Evolutionary conservation across 2,888 invertebrate species (phyloP), one percentile per base, ranked within the genome.

Genomic region (Siphlonurus alternatus): DNA sequence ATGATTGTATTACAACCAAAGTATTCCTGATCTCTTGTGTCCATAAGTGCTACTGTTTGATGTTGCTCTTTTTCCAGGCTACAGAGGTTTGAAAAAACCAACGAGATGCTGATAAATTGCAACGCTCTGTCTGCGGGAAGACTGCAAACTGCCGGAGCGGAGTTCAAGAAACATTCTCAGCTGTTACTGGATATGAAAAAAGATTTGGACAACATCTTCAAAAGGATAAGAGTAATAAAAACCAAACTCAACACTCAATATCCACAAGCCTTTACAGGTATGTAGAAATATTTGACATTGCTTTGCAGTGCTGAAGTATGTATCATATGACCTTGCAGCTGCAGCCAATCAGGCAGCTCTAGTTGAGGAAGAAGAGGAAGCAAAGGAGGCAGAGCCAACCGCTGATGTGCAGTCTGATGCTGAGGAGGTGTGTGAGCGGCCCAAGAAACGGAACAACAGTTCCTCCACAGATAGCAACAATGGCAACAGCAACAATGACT

Each of bases 21-120:
- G n/a, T n/a, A n/a, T n/a, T n/a, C n/a, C n/a, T n/a, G n/a, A n/a
- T n/a, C n/a, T n/a, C n/a, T n/a, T n/a, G n/a, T n/a, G n/a, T n/a
- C n/a, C n/a, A n/a, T n/a, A n/a, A n/a, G n/a, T n/a, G n/a, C n/a
- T n/a, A n/a, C n/a, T n/a, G n/a, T n/a, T n/a, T n/a, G n/a, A n/a
- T n/a, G 38, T 38, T 20, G 51, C 64, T 67, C 64, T 63, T 65
- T 67, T 77, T 80, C 1, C 73, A 94, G 94, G 92, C 75, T 98
- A 24, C 91, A 93, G 71, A 82, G 97, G 64, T 99, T 97, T 78
- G 98, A 98, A 73, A 98, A 98, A 76, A 98, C 98, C 0, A 99
- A 98, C 73, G 98, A 99, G 79, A 99, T 98, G 98, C 78, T 99
- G 25, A 87, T 93, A 10, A 98, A 97, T 75, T 97, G 97, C 74